These are phyloP conservation scores for Volucella bombylans DNA, from an alignment of 2,888 invertebrate species.

Conservation along the genomic window DNA sequence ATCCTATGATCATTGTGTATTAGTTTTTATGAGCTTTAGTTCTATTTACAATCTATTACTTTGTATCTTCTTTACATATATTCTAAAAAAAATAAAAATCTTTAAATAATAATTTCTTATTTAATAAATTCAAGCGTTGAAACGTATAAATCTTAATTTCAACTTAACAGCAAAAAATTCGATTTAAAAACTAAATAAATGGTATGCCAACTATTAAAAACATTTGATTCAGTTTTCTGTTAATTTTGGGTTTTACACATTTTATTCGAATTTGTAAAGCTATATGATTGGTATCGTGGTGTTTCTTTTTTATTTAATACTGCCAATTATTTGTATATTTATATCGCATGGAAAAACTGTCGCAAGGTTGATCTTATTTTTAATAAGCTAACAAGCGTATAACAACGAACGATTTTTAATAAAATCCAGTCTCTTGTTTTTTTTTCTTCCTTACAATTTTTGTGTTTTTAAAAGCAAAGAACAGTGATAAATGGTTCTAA, in stretches of 20 bases:
- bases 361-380: constrained; percentile 39
- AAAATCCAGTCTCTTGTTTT: constrained; percentile 71
- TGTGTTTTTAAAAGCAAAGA: constrained; percentile 18
- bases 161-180: constrained; percentile 15
- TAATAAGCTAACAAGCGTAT: constrained; percentile 51
- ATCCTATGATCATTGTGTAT: constrained; percentile 57
- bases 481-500: constrained; percentile 20
- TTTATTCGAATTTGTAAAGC: constrained; percentile 81
- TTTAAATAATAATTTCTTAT: constrained; percentile 2
- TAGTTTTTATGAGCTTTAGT: constrained; percentile 45
- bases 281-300: constrained; percentile 44
- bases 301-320: constrained; percentile 54
- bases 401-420: constrained; percentile 54
- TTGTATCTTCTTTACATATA: constrained; percentile 19
- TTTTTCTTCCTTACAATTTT: constrained; percentile 32
- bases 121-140: constrained; percentile 23
- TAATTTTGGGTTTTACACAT: constrained; percentile 22
- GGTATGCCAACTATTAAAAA: constrained; percentile 31
- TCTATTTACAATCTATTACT: constrained; percentile 46
- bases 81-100: constrained; percentile 23
- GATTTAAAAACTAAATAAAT: neutral
- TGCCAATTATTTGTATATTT: constrained; percentile 58
- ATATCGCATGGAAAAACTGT: constrained; percentile 19
- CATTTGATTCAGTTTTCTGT: constrained; percentile 27
- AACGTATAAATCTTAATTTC: constrained; percentile 4